Base-by-base conservation (phyloP, 2,888 invertebrate species). In the Eilema caniola region DNA sequence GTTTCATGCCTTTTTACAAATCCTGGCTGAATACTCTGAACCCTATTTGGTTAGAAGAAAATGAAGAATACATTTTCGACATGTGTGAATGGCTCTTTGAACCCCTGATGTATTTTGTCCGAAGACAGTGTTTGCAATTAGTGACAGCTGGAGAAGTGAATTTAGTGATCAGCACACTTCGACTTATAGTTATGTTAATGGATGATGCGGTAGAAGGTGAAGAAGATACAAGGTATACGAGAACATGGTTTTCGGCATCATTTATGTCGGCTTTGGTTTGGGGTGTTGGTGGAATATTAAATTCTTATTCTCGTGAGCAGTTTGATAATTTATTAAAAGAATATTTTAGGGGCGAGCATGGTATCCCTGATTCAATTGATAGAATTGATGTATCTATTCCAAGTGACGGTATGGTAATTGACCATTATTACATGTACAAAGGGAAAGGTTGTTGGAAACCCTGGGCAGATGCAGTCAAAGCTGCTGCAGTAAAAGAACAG, bases 381-480 rank as follows among this genome's bases (percentile, higher is more conserved):
- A 97, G 97, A 85, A 87, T 98, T 66, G 97, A 98, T 78, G 96
- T 98, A 3, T 95, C 97, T 0, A 93, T 98, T 76, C 99, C 99
- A 0, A 79, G 92, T 0, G 98, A 98, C 73, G 98, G 98, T 0
- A 89, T 96, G 66, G 91, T 99, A 11, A 97, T 97, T 80, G 99
- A 99, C 88, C 98, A 98, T 89, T 96, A 96, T 82, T 99, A 98
- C 86, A 96, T 97, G 89, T 98, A 96, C 85, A 98, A 97, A 89
- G 96, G 97, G 56, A 97, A 98, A 89, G 99, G 99, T 0, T 96
- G 96, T 65, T 99, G 99, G 99, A 98, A 97, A 86, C 97, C 96
- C 68, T 99, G 98, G 97, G 96, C 96, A 2, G 99, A 99, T 69
- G 88, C 97, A 64, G 96, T 98, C 0, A 96, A 96, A 85, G 86